A percentile compares a stretch with the other conserved stretches of the same genome.
phyloP scores from a whole-genome alignment of 1,140 invertebrate genomes.

The Anastatus disparis region DNA sequence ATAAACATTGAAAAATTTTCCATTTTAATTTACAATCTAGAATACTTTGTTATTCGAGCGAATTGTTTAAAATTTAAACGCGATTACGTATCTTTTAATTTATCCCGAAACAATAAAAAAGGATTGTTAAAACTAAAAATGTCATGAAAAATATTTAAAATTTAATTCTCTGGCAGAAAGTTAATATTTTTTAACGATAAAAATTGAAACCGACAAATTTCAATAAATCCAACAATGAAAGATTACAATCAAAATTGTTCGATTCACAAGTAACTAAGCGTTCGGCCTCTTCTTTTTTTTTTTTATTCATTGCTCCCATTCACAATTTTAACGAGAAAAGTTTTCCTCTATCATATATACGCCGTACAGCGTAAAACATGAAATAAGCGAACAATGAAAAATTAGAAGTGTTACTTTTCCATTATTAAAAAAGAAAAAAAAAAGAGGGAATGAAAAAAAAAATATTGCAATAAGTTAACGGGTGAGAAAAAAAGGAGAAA shows the following conservation, averaged over 20 bases:
- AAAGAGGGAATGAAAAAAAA: neutral
- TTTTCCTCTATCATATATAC: neutral
- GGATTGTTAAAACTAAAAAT: no score
- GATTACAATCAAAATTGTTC: neutral
- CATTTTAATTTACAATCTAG: no score
- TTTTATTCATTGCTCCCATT: conserved; percentile 8
- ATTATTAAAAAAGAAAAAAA: neutral
- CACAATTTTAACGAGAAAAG: conserved; percentile 39
- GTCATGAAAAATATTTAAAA: no score
- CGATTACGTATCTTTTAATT: no score
- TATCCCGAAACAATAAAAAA: no score
- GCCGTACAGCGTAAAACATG: neutral
- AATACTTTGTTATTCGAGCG: no score
- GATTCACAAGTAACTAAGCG: neutral
- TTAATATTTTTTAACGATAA: no score
- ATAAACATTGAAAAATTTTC: no score
- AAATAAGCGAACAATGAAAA: neutral
- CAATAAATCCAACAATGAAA: no score
- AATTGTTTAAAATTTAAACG: no score
- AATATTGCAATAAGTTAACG: neutral
- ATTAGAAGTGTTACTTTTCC: neutral
- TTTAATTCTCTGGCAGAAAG: no score
- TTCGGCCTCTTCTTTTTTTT: conserved; percentile 20
- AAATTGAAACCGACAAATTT: no score
- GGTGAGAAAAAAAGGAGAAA: neutral